phyloP scores from a whole-genome alignment of 2,113 vertebrate genomes.

The Pituophis catenifer region DNA sequence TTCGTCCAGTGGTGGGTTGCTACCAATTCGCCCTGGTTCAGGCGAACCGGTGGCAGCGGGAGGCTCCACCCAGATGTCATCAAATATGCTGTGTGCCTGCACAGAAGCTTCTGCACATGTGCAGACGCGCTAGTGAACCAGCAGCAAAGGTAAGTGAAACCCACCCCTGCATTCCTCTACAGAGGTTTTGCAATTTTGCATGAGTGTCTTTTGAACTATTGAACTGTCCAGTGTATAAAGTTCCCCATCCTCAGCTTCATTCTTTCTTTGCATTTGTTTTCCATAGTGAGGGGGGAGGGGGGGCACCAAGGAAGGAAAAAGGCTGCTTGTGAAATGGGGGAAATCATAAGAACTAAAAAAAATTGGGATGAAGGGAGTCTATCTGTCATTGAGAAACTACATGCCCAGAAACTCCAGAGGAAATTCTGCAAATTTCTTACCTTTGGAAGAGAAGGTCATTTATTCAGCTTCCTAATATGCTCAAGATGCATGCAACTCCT shows the following conservation, averaged over 20 bases:
- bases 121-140: no score
- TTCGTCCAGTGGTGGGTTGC: not conserved
- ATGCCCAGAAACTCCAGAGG: not conserved
- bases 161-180: not conserved
- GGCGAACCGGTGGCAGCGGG: no score
- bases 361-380: not conserved
- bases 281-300: not conserved
- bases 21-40: no score
- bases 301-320: not conserved
- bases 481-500: not conserved
- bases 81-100: no score
- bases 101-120: no score
- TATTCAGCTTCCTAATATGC: not conserved
- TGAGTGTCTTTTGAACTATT: not conserved
- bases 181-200: not conserved
- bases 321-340: not conserved
- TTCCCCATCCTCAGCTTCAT: not conserved
- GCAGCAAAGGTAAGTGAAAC: no score
- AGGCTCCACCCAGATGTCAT: no score
- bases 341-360: not conserved
- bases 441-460: not conserved
- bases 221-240: not conserved
- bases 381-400: not conserved
- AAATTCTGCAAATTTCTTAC: not conserved
- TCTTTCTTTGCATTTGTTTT: not conserved